Conservation (phyloP, 2,888 invertebrate species). For the Bimastos eiseni region DNA sequence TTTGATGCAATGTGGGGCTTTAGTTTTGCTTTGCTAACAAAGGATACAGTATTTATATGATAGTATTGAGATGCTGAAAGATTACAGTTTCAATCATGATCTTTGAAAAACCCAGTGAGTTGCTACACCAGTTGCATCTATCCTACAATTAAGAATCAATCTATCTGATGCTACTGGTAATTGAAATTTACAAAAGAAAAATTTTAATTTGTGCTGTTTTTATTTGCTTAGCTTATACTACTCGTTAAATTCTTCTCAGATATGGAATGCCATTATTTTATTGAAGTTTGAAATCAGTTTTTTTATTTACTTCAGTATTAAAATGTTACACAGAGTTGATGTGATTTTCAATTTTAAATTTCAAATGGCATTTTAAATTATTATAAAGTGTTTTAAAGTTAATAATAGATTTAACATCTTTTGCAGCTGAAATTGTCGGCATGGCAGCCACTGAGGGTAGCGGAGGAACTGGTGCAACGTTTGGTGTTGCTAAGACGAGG, state of each 20-base stretch:
- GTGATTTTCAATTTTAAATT: not conserved
- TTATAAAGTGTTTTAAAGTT: not conserved
- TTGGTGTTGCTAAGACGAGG: constrained; percentile 77
- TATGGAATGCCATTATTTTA: not conserved
- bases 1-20: not conserved
- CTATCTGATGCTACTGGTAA: not conserved
- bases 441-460: constrained; percentile 87
- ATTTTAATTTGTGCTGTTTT: not conserved
- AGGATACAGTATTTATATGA: not conserved
- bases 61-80: not conserved
- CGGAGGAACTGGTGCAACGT: constrained; percentile 69
- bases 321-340: too few relatives aligned
- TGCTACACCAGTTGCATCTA: not conserved
- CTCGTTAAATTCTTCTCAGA: too few relatives aligned
- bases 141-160: not conserved
- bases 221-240: not conserved
- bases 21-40: not conserved
- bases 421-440: constrained; percentile 89
- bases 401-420: constrained; percentile 37
- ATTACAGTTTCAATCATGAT: not conserved
- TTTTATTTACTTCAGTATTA: too few relatives aligned
- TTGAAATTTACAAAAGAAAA: not conserved
- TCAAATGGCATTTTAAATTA: not conserved
- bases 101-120: not conserved
- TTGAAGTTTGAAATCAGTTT: not conserved